Base-by-base conservation (phyloP, 2,888 invertebrate species). In the Teleiodes luculella region DNA sequence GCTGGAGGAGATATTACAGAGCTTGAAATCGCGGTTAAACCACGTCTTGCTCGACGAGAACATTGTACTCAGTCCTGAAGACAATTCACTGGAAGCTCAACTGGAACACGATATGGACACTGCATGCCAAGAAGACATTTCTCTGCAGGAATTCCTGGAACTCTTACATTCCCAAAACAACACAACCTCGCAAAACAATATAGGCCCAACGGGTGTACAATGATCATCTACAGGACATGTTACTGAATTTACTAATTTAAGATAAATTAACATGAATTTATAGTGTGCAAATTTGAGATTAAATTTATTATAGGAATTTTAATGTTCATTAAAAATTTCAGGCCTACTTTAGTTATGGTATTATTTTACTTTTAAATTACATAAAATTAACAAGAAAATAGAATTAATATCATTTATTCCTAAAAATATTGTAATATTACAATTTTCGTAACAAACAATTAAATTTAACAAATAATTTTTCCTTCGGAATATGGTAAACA, bases 1-100 rank as follows among this genome's bases (percentile, higher is more conserved):
- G 65, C 70, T 90, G 3, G 90, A 90, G 60, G 90, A 90, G 70
- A 90, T 90, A 28, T 78, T 90, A 1, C 90, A 88, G 60, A 87
- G 90, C 61, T 67, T 90, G 11, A 90, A 90, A 59, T 86, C 90
- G 8, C 80, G 90, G 3, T 74, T 90, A 3, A 90, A 90, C 55
- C 90, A 90, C 56, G 90, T 90, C 37, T 88, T 90, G 39, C 66
- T 90, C 54, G 90, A 90, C 49, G 90, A 89, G 63, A 90, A 90
- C 55, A 90, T 90, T 46, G 79, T 90, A 2, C 73, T 90, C 8
- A 90, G 90, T 56, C 90, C 90, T 1, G 90, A 90, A 43, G 88
- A 81, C 1, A 88, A 88, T 66, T 88, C 88, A 0, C 69, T 86
- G 68, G 90, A 90, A 63, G 85, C 89, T 8, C 83, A 90, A 63